These are phyloP conservation scores for Arctia plantaginis DNA, from an alignment of 2,888 invertebrate species.

Conservation along the genomic window DNA sequence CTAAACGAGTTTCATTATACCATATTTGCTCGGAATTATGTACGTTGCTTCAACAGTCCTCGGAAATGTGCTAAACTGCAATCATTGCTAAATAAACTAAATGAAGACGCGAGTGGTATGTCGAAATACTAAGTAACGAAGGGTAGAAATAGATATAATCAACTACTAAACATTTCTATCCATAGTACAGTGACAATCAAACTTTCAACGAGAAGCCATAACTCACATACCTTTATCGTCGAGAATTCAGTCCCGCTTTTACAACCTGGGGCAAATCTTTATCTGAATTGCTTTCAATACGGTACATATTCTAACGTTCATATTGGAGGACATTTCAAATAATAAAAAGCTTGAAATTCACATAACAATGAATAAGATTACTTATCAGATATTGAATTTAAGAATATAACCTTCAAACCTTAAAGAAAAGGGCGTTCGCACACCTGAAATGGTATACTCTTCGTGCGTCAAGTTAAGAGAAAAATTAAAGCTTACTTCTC, in stretches of 20 bases:
- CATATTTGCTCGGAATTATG: too few relatives aligned
- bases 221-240: slow-evolving; percentile 21
- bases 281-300: slow-evolving; percentile 19
- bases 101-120: not conserved
- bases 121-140: not conserved
- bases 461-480: too few relatives aligned
- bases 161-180: not conserved
- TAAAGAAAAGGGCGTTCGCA: too few relatives aligned
- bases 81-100: not conserved
- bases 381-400: not conserved
- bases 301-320: not conserved
- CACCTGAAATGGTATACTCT: too few relatives aligned
- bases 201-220: slow-evolving; percentile 16
- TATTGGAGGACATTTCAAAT: slow-evolving; percentile 3
- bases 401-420: not conserved
- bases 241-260: slow-evolving; percentile 11
- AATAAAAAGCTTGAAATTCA: not conserved
- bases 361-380: not conserved
- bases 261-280: slow-evolving; percentile 21
- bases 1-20: too few relatives aligned
- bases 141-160: not conserved
- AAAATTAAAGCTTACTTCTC: too few relatives aligned
- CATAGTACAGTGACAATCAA: slow-evolving; percentile 12
- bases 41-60: not conserved
- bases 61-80: not conserved